A percentile compares a stretch with the other conserved stretches of the same genome.
Evolutionary conservation across 2,797 vertebrate genomes (phyloP).

Genomic region (Aselliscus stoliczkanus): DNA sequence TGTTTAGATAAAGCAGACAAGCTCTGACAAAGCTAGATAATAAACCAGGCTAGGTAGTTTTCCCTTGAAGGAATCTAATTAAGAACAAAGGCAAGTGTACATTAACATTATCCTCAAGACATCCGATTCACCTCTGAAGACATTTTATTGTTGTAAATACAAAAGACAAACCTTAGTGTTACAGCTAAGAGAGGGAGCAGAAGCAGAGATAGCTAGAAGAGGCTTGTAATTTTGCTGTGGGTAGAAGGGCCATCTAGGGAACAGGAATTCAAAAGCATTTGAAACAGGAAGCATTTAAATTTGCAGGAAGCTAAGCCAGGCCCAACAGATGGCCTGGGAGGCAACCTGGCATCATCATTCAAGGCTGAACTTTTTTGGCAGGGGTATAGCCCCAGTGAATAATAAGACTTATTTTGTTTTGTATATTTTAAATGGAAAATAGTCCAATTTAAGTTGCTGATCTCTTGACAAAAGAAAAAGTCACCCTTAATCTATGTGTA

Average conservation of each 20-base stretch:
- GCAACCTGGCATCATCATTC: not conserved
- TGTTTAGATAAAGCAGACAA: constrained; percentile 79
- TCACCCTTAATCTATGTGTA: not conserved
- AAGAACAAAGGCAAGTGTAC: constrained; percentile 77
- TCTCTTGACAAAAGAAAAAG: not conserved
- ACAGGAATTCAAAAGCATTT: not conserved
- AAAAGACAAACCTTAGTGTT: constrained; percentile 52
- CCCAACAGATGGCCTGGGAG: constrained; percentile 3
- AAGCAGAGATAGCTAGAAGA: not conserved
- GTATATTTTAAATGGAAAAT: constrained; percentile 31
- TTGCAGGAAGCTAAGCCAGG: not conserved
- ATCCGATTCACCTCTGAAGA: constrained; percentile 61
- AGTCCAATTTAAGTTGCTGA: not conserved
- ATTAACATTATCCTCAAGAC: constrained; percentile 74
- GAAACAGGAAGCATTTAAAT: constrained; percentile 5
- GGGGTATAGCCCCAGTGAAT: not conserved
- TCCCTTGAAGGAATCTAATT: constrained; percentile 79
- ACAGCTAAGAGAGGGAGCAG: not conserved
- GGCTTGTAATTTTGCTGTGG: not conserved
- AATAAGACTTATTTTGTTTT: constrained; percentile 9
- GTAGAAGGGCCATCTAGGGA: not conserved
- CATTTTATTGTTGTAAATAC: constrained; percentile 46
- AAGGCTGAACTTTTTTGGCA: constrained; percentile 15
- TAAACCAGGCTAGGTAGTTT: constrained; percentile 74
- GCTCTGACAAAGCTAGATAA: constrained; percentile 78